These are phyloP conservation scores for Protonemura montana DNA, from an alignment of 2,888 invertebrate genomes.

Conservation along the genomic window DNA sequence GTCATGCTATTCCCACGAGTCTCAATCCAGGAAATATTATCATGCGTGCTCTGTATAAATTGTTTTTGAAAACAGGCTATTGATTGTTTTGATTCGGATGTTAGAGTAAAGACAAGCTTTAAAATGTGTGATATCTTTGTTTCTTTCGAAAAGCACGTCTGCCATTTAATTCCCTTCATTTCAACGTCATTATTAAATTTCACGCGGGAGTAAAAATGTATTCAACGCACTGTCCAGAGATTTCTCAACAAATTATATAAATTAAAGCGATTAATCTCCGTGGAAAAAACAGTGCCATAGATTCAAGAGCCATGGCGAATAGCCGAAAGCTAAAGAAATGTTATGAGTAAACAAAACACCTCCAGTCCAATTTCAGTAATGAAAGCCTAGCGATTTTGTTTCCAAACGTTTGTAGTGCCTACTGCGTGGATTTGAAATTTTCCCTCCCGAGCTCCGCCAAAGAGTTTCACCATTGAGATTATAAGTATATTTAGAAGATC, in stretches of 20 bases:
- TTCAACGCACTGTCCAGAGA: not conserved
- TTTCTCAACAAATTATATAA: not conserved
- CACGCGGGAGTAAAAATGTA: not conserved
- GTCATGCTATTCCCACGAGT: not conserved
- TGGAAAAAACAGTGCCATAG: not conserved
- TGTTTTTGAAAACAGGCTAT: not conserved
- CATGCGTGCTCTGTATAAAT: not conserved
- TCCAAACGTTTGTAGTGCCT: too few species aligned
- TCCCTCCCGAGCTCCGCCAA: too few species aligned
- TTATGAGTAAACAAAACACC: too few species aligned
- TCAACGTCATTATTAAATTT: not conserved
- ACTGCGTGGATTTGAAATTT: too few species aligned
- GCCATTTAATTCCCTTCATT: not conserved
- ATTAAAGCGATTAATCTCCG: not conserved
- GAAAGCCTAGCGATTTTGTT: too few species aligned
- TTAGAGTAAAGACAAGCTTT: not conserved
- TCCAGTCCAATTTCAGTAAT: too few species aligned
- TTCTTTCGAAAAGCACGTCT: not conserved
- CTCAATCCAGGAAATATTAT: not conserved
- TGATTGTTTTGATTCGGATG: not conserved
- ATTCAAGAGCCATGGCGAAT: not conserved
- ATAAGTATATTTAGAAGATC: too few species aligned
- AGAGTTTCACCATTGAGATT: too few species aligned
- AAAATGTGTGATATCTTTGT: not conserved
- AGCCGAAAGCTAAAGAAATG: not conserved